phyloP scores from a whole-genome alignment of 2,888 invertebrate species.

The Trissoscelio sp. region DNA sequence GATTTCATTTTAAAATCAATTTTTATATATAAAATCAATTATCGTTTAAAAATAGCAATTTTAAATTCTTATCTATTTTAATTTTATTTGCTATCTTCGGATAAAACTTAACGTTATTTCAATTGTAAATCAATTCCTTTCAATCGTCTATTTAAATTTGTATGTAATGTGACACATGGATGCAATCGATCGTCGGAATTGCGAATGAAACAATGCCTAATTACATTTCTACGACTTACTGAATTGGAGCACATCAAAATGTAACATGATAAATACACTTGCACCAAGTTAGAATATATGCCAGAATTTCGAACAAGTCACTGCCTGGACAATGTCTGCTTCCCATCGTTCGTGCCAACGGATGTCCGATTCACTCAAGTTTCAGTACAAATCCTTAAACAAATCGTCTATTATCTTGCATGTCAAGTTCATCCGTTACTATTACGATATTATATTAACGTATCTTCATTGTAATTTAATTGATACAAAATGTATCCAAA shows the following conservation, averaged over 20 bases:
- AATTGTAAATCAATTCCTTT: too few relatives aligned
- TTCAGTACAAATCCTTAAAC: slow-evolving; percentile 31
- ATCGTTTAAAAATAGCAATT: too few relatives aligned
- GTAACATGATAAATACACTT: slow-evolving; percentile 54
- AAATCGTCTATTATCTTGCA: slow-evolving; percentile 23
- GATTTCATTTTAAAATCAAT: too few relatives aligned
- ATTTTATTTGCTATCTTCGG: too few relatives aligned
- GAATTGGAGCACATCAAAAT: slow-evolving; percentile 48
- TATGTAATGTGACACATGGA: not conserved
- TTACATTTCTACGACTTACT: slow-evolving; percentile 50
- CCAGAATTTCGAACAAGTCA: slow-evolving; percentile 43
- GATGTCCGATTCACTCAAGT: slow-evolving; percentile 50
- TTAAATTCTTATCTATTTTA: too few relatives aligned
- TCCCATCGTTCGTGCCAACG: slow-evolving; percentile 28
- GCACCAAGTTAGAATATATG: slow-evolving; percentile 40
- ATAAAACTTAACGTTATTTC: too few relatives aligned
- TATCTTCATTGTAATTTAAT: too few relatives aligned
- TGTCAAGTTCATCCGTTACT: slow-evolving; percentile 20
- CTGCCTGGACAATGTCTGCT: slow-evolving; percentile 52
- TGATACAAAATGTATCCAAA: too few relatives aligned
- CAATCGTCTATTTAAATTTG: too few relatives aligned
- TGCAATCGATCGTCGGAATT: slow-evolving; percentile 30
- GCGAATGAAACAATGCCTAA: too few relatives aligned
- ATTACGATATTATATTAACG: not conserved
- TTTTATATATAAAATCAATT: too few relatives aligned